A percentile compares a stretch with the other conserved stretches of the same genome.
Conservation (phyloP, 2,888 invertebrate genomes). For the Nyleta sp. region DNA sequence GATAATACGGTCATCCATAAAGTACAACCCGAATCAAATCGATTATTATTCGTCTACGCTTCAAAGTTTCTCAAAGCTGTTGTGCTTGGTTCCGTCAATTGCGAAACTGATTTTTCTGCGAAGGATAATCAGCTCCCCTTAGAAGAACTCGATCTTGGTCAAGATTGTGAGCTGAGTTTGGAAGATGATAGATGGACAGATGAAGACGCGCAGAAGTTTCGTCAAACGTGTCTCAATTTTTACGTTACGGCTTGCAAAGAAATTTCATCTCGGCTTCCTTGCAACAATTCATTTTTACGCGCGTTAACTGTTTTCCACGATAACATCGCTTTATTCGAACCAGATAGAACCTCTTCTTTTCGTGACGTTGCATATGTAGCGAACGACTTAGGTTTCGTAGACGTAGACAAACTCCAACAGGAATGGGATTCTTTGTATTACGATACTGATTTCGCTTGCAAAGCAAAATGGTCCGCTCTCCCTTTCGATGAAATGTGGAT, state of each 20-base stretch:
- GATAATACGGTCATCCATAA: slow-evolving; percentile 2
- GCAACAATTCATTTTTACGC: not conserved
- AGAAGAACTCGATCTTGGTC: not conserved
- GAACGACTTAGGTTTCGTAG: not conserved
- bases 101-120: not conserved
- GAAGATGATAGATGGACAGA: not conserved
- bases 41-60: not conserved
- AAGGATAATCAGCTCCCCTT: not conserved
- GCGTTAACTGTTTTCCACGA: slow-evolving; percentile 1
- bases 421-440: slow-evolving; percentile 8
- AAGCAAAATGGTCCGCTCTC: not conserved
- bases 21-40: slow-evolving; percentile 1
- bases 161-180: not conserved
- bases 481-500: slow-evolving; percentile 24
- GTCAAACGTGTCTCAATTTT: slow-evolving; percentile 2
- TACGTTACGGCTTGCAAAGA: slow-evolving; percentile 14
- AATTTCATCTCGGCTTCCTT: slow-evolving; percentile 13
- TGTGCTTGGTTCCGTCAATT: not conserved
- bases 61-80: not conserved
- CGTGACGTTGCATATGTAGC: not conserved
- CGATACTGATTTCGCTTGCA: not conserved
- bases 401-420: not conserved
- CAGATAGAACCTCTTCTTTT: slow-evolving; percentile 10
- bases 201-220: not conserved
- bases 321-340: slow-evolving; percentile 14